These are phyloP conservation scores for Pipa parva DNA, from an alignment of 2,113 vertebrate genomes.

Conservation along the genomic window DNA sequence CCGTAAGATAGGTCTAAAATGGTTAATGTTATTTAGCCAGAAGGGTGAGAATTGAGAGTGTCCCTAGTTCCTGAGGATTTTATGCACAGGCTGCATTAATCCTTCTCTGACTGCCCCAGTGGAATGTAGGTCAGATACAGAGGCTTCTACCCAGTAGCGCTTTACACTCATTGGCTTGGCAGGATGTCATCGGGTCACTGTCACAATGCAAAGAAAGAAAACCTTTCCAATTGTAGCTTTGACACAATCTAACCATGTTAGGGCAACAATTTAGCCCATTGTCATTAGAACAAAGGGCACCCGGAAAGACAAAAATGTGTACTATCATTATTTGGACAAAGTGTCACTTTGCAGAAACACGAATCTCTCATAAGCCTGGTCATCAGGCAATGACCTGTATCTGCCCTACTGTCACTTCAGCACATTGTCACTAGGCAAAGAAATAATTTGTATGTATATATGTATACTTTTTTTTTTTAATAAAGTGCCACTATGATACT, in stretches of 20 bases:
- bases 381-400: background rate
- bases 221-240: slow-evolving; percentile 3
- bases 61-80: slow-evolving; percentile 26
- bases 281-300: background rate
- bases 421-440: background rate
- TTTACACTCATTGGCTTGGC: slow-evolving; percentile 29
- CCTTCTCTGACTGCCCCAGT: slow-evolving; percentile 14
- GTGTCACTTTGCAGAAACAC: background rate
- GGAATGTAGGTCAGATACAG: slow-evolving; percentile 30
- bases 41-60: slow-evolving; percentile 16
- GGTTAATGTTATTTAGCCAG: slow-evolving; percentile 14
- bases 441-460: too few relatives aligned
- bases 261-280: background rate
- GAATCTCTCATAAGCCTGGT: background rate
- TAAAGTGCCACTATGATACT: too few relatives aligned
- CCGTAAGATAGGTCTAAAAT: background rate
- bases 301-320: background rate
- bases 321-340: background rate
- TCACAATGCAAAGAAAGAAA: slow-evolving; percentile 12
- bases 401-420: background rate
- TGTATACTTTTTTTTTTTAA: too few relatives aligned
- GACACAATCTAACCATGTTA: background rate
- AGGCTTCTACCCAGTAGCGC: slow-evolving; percentile 27
- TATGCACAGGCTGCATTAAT: slow-evolving; percentile 29
- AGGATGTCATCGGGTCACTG: slow-evolving; percentile 11